These are phyloP conservation scores for Melitaea cinxia DNA, from an alignment of 1,140 invertebrate genomes.

Conservation along the genomic window DNA sequence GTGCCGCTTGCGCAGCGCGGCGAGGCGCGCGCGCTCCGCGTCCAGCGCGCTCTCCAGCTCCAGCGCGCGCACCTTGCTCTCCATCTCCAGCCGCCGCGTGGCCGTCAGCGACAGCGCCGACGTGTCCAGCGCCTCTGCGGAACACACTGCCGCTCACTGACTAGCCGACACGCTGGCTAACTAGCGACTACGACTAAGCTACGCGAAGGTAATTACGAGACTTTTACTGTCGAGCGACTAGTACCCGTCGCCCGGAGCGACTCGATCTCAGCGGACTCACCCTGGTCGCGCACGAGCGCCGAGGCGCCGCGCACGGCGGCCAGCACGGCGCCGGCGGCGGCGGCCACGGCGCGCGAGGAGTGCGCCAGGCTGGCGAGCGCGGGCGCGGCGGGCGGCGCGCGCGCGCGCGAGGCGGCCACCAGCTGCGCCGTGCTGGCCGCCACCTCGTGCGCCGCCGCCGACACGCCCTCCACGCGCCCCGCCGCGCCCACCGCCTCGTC, in stretches of 20 bases:
- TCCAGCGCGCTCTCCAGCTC: slow-evolving; percentile 96
- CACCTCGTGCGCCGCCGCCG: slow-evolving; percentile 98
- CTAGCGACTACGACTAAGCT: too few species aligned
- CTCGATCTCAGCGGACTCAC: slow-evolving; percentile 38
- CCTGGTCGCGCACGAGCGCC: slow-evolving; percentile 51
- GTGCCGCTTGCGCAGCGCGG: slow-evolving; percentile 94
- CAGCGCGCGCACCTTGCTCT: slow-evolving; percentile 94
- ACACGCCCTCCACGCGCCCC: slow-evolving; percentile 95
- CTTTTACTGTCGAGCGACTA: too few species aligned
- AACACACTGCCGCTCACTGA: not conserved
- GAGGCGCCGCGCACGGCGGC: slow-evolving; percentile 90
- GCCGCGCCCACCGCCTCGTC: slow-evolving; percentile 94
- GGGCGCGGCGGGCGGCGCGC: slow-evolving; percentile 91
- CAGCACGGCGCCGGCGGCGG: slow-evolving; percentile 94
- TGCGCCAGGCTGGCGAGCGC: slow-evolving; percentile 90
- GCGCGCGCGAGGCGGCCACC: slow-evolving; percentile 96
- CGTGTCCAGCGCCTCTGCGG: slow-evolving; percentile 93
- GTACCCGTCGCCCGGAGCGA: too few species aligned
- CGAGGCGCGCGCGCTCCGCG: slow-evolving; percentile 91
- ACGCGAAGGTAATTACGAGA: too few species aligned
- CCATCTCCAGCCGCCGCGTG: slow-evolving; percentile 97
- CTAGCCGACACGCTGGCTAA: slow-evolving; percentile 2
- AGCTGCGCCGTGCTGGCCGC: slow-evolving; percentile 98
- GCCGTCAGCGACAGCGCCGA: slow-evolving; percentile 94
- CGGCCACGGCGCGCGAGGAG: slow-evolving; percentile 94